A percentile compares a stretch with the other conserved stretches of the same genome.
phyloP scores from a whole-genome alignment of 2,797 vertebrate genomes.

The Danionella dracula region DNA sequence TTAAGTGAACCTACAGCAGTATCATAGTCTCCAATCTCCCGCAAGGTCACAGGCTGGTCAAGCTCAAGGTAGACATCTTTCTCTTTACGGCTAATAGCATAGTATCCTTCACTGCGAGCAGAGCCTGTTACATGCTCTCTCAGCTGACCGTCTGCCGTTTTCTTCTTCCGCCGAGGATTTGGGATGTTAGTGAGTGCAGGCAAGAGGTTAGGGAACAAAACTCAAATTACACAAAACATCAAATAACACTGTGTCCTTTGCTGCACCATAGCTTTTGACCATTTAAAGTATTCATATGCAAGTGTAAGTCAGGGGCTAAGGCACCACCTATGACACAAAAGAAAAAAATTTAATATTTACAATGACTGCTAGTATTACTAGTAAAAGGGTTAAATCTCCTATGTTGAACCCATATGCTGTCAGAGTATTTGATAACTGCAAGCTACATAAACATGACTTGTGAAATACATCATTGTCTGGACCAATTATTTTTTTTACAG shows the following conservation, averaged over 20 bases:
- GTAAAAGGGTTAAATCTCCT: no score
- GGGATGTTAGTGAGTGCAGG: conserved; percentile 84
- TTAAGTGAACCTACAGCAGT: conserved; percentile 53
- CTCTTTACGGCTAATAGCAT: conserved; percentile 90
- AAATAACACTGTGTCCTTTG: no score
- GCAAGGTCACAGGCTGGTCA: conserved; percentile 76
- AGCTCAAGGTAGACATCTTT: conserved; percentile 89
- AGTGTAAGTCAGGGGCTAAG: no score
- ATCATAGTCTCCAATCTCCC: conserved; percentile 76
- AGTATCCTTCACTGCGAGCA: conserved; percentile 87
- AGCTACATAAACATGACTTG: not conserved
- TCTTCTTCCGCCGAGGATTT: conserved; percentile 81
- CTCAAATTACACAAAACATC: not conserved
- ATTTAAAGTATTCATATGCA: not conserved
- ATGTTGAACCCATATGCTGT: no score
- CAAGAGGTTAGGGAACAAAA: conserved; percentile 68
- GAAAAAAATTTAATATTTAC: no score
- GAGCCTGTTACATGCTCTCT: conserved; percentile 84
- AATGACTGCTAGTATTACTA: no score
- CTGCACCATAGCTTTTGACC: not conserved
- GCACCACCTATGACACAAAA: no score
- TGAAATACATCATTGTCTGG: no score
- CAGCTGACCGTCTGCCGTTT: conserved; percentile 68
- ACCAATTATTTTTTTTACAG: not conserved
- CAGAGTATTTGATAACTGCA: not conserved